phyloP scores from a whole-genome alignment of 1,140 invertebrate species.

The Saccostrea cuccullata region DNA sequence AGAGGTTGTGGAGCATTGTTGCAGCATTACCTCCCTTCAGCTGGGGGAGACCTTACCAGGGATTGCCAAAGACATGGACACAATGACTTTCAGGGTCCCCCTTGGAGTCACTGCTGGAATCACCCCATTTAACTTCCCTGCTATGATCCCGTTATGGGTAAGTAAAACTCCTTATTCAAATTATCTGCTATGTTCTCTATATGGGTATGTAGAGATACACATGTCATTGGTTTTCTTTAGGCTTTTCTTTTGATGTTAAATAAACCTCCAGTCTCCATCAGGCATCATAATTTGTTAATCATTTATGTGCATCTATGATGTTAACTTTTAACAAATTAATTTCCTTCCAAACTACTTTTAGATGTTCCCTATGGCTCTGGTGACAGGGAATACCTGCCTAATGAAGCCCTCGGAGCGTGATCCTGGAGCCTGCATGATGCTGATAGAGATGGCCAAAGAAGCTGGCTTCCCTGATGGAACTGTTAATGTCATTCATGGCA shows the following conservation, averaged over 20 bases:
- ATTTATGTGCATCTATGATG: too few relatives aligned
- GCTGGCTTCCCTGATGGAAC: constrained; percentile 96
- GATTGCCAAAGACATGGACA: constrained; percentile 90
- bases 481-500: constrained; percentile 97
- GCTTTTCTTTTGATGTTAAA: not conserved
- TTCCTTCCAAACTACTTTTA: constrained; percentile 53
- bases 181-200: not conserved
- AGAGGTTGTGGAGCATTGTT: constrained; percentile 97
- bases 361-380: constrained; percentile 96
- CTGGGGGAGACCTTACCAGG: constrained; percentile 95
- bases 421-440: constrained; percentile 96
- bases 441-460: constrained; percentile 92
- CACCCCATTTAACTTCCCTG: constrained; percentile 91
- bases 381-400: constrained; percentile 89
- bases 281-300: not conserved
- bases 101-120: constrained; percentile 94
- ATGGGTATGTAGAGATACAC: not conserved
- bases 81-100: constrained; percentile 88
- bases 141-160: constrained; percentile 99
- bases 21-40: constrained; percentile 93
- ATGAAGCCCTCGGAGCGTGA: constrained; percentile 97
- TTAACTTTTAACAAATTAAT: too few relatives aligned
- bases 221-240: not conserved
- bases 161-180: constrained; percentile 43
- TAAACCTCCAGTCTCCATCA: not conserved